These are phyloP conservation scores for Lophochroa leadbeateri DNA, from an alignment of 2,113 vertebrate species.

Conservation along the genomic window DNA sequence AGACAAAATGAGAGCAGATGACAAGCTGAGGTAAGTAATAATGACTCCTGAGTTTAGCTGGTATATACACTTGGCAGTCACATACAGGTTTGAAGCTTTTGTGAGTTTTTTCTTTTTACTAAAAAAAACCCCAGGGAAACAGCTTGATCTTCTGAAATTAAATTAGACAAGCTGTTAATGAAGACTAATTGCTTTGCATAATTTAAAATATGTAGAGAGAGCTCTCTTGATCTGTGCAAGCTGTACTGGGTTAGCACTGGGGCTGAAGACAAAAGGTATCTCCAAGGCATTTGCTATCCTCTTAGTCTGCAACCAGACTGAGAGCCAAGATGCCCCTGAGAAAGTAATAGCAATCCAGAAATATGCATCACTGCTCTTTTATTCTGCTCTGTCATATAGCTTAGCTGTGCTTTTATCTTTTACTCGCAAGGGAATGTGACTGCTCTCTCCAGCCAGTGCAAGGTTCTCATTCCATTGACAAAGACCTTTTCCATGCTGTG, in stretches of 20 bases:
- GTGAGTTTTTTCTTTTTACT: not conserved
- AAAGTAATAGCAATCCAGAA: not conserved
- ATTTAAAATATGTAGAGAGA: not conserved
- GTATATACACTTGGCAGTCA: not conserved
- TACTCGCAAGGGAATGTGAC: not conserved
- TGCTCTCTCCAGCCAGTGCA: not conserved
- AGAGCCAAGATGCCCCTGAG: not conserved
- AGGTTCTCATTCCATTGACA: not conserved
- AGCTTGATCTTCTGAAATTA: conserved; percentile 40
- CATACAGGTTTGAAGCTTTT: not conserved
- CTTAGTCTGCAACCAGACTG: not conserved
- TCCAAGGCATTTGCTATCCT: not conserved
- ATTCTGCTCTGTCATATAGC: not conserved
- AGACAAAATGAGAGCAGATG: conserved; percentile 12
- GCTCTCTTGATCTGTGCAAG: not conserved
- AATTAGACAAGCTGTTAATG: conserved; percentile 46
- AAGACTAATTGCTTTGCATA: conserved; percentile 44
- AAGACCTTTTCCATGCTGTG: not conserved
- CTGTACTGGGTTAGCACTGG: not conserved
- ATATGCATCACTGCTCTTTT: not conserved
- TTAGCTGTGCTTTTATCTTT: not conserved
- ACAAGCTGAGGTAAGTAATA: not conserved
- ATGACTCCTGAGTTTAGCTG: not conserved
- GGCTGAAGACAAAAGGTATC: not conserved
- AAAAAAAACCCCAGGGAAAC: not conserved